Evolutionary conservation across 2,888 invertebrate genomes (phyloP).

Genomic region (Macaria notata): DNA sequence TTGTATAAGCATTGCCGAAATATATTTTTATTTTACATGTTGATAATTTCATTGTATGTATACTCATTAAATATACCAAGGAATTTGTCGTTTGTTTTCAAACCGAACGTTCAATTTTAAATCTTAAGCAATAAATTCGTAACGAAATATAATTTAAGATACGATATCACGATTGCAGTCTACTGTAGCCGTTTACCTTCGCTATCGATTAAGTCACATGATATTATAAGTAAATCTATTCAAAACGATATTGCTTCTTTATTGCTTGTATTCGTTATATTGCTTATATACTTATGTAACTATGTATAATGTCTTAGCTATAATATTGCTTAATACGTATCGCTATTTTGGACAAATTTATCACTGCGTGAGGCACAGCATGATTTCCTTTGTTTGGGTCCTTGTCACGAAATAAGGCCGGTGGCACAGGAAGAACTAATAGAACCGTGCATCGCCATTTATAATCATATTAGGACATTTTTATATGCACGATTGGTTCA

Average conservation of each 20-base stretch:
- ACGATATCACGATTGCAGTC: conserved; percentile 68
- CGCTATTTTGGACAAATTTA: conserved; percentile 67
- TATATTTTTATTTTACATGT: neutral
- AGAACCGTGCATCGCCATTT: no score
- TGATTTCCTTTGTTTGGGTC: neutral
- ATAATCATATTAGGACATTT: no score
- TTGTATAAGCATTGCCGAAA: conserved; percentile 10
- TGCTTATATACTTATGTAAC: conserved; percentile 27
- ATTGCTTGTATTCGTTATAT: conserved; percentile 33
- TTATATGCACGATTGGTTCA: no score
- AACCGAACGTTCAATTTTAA: conserved; percentile 31
- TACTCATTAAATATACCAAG: neutral
- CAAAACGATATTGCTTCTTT: conserved; percentile 56
- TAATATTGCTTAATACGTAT: conserved; percentile 40
- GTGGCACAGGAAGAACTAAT: no score
- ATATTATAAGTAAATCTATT: conserved; percentile 49
- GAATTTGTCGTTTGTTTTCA: conserved; percentile 1
- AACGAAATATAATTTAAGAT: conserved; percentile 46
- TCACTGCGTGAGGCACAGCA: conserved; percentile 42
- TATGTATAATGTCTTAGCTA: conserved; percentile 13
- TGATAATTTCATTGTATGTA: neutral
- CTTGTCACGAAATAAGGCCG: no score
- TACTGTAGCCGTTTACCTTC: conserved; percentile 54
- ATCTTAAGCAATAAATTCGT: conserved; percentile 45
- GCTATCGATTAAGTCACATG: conserved; percentile 44